Percentiles rank a stretch among this genome's conserved stretches.
phyloP scores from a whole-genome alignment of 2,888 invertebrate genomes.

The Tromatobia lineatoria region DNA sequence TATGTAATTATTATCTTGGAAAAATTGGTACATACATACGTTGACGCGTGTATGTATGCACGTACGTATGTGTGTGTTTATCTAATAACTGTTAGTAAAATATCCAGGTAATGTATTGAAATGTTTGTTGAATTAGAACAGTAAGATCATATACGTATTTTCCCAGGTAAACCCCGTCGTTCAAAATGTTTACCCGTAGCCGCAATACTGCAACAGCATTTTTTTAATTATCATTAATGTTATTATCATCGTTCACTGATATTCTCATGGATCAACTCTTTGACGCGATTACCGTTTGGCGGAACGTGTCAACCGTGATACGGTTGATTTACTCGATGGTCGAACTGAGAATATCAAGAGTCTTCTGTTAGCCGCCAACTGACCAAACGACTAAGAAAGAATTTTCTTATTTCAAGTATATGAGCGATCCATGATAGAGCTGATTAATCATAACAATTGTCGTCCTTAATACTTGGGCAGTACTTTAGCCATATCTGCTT shows the following conservation, averaged over 20 bases:
- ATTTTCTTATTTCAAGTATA: not conserved
- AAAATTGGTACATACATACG: slow-evolving; percentile 56
- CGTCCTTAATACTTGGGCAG: not conserved
- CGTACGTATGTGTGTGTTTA: slow-evolving; percentile 29
- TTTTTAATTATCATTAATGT: slow-evolving; percentile 7
- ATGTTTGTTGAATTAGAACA: slow-evolving; percentile 74
- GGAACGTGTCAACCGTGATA: not conserved
- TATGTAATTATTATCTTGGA: slow-evolving; percentile 24
- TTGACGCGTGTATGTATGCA: slow-evolving; percentile 47
- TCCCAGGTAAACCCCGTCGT: slow-evolving; percentile 19
- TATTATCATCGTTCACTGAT: slow-evolving; percentile 3
- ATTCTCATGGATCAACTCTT: not conserved
- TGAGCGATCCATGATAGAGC: not conserved
- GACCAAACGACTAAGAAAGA: not conserved
- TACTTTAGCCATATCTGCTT: not conserved
- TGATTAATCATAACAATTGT: not conserved
- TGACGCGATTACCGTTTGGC: not conserved
- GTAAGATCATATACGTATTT: slow-evolving; percentile 30
- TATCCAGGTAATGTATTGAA: slow-evolving; percentile 79
- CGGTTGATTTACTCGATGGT: not conserved
- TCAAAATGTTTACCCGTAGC: slow-evolving; percentile 34
- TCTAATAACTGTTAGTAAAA: slow-evolving; percentile 44
- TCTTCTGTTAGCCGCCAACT: not conserved
- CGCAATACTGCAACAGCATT: slow-evolving; percentile 31
- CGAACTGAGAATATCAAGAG: slow-evolving; percentile 1